These are phyloP conservation scores for Caenorhabditis doughertyi DNA, from an alignment of 2,888 invertebrate genomes.

Conservation along the genomic window DNA sequence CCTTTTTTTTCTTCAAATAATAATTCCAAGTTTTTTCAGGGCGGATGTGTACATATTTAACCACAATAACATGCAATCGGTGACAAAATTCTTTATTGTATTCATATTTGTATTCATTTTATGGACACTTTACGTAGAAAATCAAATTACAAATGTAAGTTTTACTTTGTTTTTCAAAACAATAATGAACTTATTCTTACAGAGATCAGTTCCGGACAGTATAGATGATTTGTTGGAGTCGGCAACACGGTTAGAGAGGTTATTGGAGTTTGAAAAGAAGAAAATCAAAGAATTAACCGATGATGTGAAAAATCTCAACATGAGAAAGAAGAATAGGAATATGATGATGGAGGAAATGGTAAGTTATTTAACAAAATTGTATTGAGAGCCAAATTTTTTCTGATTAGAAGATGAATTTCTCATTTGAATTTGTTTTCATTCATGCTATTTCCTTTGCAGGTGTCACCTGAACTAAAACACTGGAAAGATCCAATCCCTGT, in stretches of 20 bases:
- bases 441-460: slow-evolving; percentile 39
- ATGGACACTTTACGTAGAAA: slow-evolving; percentile 60
- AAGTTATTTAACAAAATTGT: too few relatives aligned
- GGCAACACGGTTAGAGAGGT: slow-evolving; percentile 41
- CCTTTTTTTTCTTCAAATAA: background rate
- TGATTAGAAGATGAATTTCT: too few relatives aligned
- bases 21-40: slow-evolving; percentile 22
- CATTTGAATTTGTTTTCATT: too few relatives aligned
- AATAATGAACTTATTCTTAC: background rate
- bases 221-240: slow-evolving; percentile 50
- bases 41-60: slow-evolving; percentile 38
- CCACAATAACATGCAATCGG: slow-evolving; percentile 47
- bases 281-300: slow-evolving; percentile 35
- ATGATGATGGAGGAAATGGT: slow-evolving; percentile 48
- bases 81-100: slow-evolving; percentile 53
- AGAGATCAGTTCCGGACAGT: slow-evolving; percentile 50
- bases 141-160: slow-evolving; percentile 54
- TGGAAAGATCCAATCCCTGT: slow-evolving; percentile 81
- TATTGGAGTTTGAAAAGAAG: slow-evolving; percentile 56
- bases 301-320: slow-evolving; percentile 19
- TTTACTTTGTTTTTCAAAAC: background rate
- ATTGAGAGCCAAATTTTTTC: too few relatives aligned
- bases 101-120: slow-evolving; percentile 51
- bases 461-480: slow-evolving; percentile 30
- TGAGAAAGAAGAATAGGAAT: background rate